A percentile compares a stretch with the other conserved stretches of the same genome.
phyloP scores from a whole-genome alignment of 1,140 invertebrate species.

The Hydropsyche tenuis region DNA sequence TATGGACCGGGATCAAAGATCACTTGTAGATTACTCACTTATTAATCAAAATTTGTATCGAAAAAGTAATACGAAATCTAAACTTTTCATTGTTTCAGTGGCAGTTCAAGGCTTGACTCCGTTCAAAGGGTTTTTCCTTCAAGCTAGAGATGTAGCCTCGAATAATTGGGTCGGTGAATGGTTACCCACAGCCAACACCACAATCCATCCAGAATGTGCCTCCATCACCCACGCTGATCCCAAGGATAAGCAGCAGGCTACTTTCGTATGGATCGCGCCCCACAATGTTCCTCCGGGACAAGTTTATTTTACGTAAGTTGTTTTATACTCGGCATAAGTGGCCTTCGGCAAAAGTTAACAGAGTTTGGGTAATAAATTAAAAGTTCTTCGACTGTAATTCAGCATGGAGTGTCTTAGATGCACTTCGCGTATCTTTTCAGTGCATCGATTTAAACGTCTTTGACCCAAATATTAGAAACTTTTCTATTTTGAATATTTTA shows the following conservation, averaged over 20 bases:
- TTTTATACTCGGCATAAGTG: too few species aligned
- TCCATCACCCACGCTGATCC: slow-evolving; percentile 80
- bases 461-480: too few species aligned
- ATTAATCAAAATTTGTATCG: background rate
- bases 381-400: too few species aligned
- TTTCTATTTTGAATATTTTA: too few species aligned
- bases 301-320: slow-evolving; percentile 80
- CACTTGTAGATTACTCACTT: slow-evolving; percentile 60
- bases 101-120: slow-evolving; percentile 65
- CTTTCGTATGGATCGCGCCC: slow-evolving; percentile 77
- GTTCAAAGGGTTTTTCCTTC: slow-evolving; percentile 83
- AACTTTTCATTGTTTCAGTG: slow-evolving; percentile 59
- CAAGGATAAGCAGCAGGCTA: slow-evolving; percentile 74
- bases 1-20: slow-evolving; percentile 72
- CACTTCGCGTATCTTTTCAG: too few species aligned
- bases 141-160: slow-evolving; percentile 73
- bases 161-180: slow-evolving; percentile 77
- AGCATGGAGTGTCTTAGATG: too few species aligned
- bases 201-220: slow-evolving; percentile 77
- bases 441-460: too few species aligned
- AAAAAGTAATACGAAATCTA: too few species aligned
- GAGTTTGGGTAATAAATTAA: too few species aligned
- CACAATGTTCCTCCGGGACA: slow-evolving; percentile 65
- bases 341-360: too few species aligned
- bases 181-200: slow-evolving; percentile 73